Percentiles rank a stretch among this genome's conserved stretches.
Conservation (phyloP, 2,797 vertebrate species). For the Scolopax bukidnonensis region DNA sequence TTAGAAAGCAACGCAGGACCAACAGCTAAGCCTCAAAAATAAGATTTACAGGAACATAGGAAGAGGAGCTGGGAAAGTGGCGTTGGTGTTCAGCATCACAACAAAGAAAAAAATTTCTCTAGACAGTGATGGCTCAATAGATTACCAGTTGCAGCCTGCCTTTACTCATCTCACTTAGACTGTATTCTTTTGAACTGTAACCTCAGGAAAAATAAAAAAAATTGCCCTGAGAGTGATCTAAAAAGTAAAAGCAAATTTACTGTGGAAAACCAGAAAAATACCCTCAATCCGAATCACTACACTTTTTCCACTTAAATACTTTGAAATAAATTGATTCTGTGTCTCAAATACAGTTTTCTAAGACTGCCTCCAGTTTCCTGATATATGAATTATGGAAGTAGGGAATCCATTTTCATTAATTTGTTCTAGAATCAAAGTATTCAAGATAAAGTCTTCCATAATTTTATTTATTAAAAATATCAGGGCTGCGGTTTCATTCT, state of each 20-base stretch:
- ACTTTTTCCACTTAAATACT: not conserved
- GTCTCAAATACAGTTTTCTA: not conserved
- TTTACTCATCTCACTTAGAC: conserved; percentile 53
- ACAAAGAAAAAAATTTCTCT: conserved; percentile 65
- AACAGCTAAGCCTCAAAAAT: not conserved
- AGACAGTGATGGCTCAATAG: conserved; percentile 20
- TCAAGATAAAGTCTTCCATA: not conserved
- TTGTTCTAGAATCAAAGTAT: not conserved
- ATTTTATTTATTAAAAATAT: not conserved
- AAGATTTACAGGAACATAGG: not conserved
- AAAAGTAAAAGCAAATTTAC: conserved; percentile 27
- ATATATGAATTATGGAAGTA: not conserved
- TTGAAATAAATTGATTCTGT: not conserved
- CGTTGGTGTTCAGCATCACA: not conserved
- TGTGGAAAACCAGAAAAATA: not conserved
- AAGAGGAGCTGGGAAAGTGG: conserved; percentile 48
- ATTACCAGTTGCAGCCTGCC: conserved; percentile 60
- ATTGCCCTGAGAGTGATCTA: conserved; percentile 43
- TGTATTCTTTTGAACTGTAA: conserved; percentile 50
- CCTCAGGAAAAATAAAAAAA: conserved; percentile 44
- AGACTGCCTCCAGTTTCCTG: not conserved
- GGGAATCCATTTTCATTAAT: not conserved
- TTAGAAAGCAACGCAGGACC: conserved; percentile 29
- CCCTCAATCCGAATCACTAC: not conserved
- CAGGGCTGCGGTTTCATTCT: not conserved